Base-by-base conservation (phyloP, 2,113 vertebrate species). In the Neogobius melanostomus region DNA sequence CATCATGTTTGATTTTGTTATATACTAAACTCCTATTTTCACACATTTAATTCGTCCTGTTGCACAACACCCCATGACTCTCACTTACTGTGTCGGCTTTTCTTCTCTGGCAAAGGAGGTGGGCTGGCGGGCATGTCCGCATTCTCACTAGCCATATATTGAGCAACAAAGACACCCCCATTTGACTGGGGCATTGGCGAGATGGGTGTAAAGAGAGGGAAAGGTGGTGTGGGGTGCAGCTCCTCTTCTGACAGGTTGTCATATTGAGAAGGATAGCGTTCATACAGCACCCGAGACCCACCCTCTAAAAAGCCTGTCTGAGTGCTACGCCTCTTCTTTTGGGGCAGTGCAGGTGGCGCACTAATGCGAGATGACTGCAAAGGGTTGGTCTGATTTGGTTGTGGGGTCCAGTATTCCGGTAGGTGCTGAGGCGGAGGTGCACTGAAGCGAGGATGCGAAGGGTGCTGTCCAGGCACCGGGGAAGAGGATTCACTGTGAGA, bases 41-140 rank as follows among this genome's bases (percentile, higher is more conserved):
- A 36, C 4, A 36, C 28, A 36, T 36, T 36, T 4, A 36, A 36
- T 44, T 64, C 42, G 42, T 64, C 62, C 56, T 4, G 0, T 63
- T 36, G 48, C 44, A 12, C 42, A 15, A 21, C 21, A 46, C n/a
- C n/a, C 50, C 14, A 21, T 54, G 14, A 14, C n/a, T 57, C 10
- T 11, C 46, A 91, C 96, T 96, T 93, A 99, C 97, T 98, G 92
- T 97, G 93, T 85, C 94, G 96, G 91, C 93, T 95, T 84, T 98
- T 98, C 93, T 99, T 99, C 84, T 99, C 98, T 0, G 98, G 98
- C 6, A 98, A 93, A 5, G 98, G 98, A 0, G 98, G 98, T 0
- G 98, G 98, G 74, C 95, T 97, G 77, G 93, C 90, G 0, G 95
- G 89, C 75, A 95, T 90, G 11, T 92, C 90, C 0, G 79, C 76